Percentiles rank a stretch among this genome's conserved stretches.
phyloP scores from a whole-genome alignment of 1,140 invertebrate species.

The Hypothenemus hampei region DNA sequence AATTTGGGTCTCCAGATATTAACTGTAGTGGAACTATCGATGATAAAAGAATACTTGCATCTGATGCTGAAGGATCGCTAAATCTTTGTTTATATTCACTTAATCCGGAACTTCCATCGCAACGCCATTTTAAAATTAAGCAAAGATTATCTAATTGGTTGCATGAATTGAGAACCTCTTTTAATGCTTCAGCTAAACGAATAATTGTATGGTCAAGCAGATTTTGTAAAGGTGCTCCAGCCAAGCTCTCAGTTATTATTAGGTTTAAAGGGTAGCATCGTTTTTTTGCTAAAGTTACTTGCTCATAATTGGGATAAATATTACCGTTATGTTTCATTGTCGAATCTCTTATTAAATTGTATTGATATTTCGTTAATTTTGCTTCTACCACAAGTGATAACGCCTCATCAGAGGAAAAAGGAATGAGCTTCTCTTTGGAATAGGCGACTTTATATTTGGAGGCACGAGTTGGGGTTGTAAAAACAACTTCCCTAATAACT shows the following conservation, averaged over 20 bases:
- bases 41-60: conserved; percentile 27
- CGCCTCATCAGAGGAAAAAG: no score
- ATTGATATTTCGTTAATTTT: neutral
- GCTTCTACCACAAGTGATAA: no score
- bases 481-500: neutral
- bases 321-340: neutral
- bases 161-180: conserved; percentile 6
- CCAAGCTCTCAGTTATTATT: conserved; percentile 15
- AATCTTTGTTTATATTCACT: conserved; percentile 28
- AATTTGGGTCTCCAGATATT: neutral
- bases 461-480: neutral
- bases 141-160: neutral
- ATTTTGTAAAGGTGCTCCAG: conserved; percentile 28
- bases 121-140: conserved; percentile 24
- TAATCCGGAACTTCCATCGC: conserved; percentile 24
- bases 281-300: neutral
- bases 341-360: neutral
- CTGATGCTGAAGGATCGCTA: neutral
- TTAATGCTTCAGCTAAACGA: conserved; percentile 16
- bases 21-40: conserved; percentile 25
- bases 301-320: neutral
- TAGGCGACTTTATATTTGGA: neutral
- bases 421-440: no score
- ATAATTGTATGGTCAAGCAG: conserved; percentile 28
- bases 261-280: neutral